Conservation (phyloP, 2,113 vertebrate species). For the Harpagus bidentatus region DNA sequence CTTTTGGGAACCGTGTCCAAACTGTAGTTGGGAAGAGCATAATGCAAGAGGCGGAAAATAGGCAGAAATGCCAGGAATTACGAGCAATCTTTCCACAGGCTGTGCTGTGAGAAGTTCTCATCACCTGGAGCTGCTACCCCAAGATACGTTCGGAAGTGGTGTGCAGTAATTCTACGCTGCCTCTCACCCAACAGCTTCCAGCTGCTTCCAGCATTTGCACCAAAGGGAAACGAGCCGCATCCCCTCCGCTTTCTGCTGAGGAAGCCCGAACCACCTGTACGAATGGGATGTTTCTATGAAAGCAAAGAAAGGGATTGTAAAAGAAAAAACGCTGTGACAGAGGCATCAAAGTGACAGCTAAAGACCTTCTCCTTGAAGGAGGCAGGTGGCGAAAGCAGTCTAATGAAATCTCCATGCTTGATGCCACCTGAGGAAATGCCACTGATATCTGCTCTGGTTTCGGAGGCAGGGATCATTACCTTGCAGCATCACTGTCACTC, state of each 20-base stretch:
- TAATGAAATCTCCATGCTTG: neutral
- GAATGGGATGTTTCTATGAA: neutral
- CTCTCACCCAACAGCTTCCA: neutral
- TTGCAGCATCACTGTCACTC: neutral
- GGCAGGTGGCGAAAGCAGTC: rapidly evolving
- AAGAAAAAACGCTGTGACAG: neutral
- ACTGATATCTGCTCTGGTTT: neutral
- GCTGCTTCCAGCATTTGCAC: neutral
- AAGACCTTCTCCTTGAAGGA: neutral
- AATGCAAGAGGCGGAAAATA: neutral
- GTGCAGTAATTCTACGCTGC: neutral
- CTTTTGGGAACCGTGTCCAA: neutral
- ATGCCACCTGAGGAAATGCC: neutral
- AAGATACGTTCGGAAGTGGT: neutral
- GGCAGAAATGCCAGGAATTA: neutral
- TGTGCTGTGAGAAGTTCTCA: neutral
- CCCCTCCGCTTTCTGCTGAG: neutral
- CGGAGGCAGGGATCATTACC: neutral
- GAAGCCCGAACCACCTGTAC: neutral
- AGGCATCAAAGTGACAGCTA: neutral
- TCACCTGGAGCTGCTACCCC: neutral
- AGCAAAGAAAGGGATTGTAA: neutral
- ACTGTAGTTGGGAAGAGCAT: rapidly evolving
- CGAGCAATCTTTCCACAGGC: neutral
- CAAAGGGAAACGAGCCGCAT: neutral